These are phyloP conservation scores for Ciconia maguari DNA, from an alignment of 2,113 vertebrate species.

Conservation along the genomic window DNA sequence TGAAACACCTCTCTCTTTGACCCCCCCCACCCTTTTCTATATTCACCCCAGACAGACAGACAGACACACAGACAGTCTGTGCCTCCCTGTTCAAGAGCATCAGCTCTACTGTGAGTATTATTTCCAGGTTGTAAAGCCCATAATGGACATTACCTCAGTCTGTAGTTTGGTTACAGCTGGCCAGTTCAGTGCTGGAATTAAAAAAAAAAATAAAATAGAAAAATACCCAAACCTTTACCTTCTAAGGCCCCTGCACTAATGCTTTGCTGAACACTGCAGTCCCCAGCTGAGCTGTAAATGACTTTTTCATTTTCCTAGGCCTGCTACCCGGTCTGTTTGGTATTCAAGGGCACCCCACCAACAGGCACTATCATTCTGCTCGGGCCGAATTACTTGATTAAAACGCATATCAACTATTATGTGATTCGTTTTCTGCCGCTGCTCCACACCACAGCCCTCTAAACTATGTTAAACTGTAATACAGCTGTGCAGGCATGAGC, in stretches of 20 bases:
- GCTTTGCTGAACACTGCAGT: slow-evolving; percentile 1
- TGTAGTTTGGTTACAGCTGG: slow-evolving; percentile 53
- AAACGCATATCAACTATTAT: slow-evolving; percentile 80
- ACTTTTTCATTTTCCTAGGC: slow-evolving; percentile 77
- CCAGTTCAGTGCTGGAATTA: slow-evolving; percentile 13
- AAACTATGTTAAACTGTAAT: slow-evolving; percentile 74
- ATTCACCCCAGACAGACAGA: neutral
- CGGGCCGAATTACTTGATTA: slow-evolving; percentile 79
- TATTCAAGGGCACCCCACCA: slow-evolving; percentile 74
- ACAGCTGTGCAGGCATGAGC: neutral
- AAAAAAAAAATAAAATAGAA: neutral
- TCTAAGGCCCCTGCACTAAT: neutral
- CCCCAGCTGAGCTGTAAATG: slow-evolving; percentile 82
- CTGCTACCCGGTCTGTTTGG: slow-evolving; percentile 71
- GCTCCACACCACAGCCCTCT: slow-evolving; percentile 42
- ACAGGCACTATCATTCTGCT: slow-evolving; percentile 67
- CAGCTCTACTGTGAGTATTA: neutral
- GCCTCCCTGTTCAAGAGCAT: neutral
- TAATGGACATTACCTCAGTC: neutral
- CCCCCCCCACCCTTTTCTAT: fast-evolving
- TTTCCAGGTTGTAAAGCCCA: neutral
- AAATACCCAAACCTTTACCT: neutral
- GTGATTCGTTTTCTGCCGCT: slow-evolving; percentile 65
- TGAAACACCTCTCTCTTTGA: neutral
- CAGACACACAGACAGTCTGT: neutral